Evolutionary conservation across 2,888 invertebrate species (phyloP), one percentile per base, ranked within the genome.

Genomic region (Ennomos fuscantarius): DNA sequence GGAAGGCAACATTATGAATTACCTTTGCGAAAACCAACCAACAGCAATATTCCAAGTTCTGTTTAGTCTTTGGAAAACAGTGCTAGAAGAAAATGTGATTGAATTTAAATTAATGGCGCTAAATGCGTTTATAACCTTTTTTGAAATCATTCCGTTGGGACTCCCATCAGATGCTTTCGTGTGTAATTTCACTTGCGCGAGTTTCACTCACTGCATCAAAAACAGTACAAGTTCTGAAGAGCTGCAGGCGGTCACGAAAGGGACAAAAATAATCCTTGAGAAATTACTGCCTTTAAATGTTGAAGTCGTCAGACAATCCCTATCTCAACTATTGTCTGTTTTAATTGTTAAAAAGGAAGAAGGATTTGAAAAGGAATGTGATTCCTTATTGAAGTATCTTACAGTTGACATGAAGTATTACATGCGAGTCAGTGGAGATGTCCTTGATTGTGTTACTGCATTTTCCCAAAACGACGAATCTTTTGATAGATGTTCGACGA

Each of bases 71-170:
- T 93, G 93, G 78, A 78, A 86, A 13, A 87, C 87, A 35, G 83
- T 95, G 6, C 78, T 93, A 32, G 76, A 82, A 10, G 88, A 89
- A 58, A 80, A 82, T 12, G 82, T 93, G 32, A 73, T 85, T 8
- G 93, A 94, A 64, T 88, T 92, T 40, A 94, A 93, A 78, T 72
- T 94, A 1, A 76, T 93, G 51, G 84, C 88, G 10, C 83, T 95
- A 37, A 92, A 95, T 70, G 90, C 93, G 0, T 95, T 93, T 64
- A 74, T 92, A 3, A 90, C 88, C 1, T 93, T 95, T 61, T 79
- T 93, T 8, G 81, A 91, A 15, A 76, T 91, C 35, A 71, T 93
- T 1, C 84, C 90, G 0, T 68, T 85, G n/a, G 76, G 82, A 6
- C 74, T 86, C 44, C 69, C 83, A 1, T 86, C 94, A n/a, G 91